Evolutionary conservation across 1,140 invertebrate genomes (phyloP).

Genomic region (Dryas iulia): DNA sequence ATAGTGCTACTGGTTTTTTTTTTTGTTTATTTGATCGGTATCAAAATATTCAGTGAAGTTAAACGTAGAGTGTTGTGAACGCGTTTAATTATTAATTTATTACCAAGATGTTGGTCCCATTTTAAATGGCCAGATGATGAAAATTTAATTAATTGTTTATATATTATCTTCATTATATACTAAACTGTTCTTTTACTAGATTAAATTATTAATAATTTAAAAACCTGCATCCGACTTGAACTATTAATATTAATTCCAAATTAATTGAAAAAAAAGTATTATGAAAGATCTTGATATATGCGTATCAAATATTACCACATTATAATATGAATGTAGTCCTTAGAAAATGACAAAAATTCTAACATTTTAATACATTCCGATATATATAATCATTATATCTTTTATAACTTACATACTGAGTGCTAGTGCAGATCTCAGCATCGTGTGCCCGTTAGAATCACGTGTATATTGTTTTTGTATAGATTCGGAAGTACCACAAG

Average conservation of each 20-base stretch:
- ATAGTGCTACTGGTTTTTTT: too few species aligned
- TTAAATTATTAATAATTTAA: too few species aligned
- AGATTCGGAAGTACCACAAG: neutral
- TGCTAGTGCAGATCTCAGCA: neutral
- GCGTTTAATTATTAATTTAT: neutral
- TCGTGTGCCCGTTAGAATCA: constrained; percentile 2
- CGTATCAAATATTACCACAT: neutral
- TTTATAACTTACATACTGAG: neutral
- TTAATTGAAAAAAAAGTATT: neutral
- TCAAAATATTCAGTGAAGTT: too few species aligned
- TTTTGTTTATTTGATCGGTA: too few species aligned
- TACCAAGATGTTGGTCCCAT: neutral
- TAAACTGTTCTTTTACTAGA: too few species aligned
- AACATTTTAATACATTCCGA: neutral
- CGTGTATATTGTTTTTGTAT: neutral
- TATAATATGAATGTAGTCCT: neutral
- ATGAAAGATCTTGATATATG: neutral
- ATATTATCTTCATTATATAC: neutral
- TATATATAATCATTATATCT: neutral
- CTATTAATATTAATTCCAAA: too few species aligned
- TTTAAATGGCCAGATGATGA: neutral
- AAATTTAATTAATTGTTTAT: neutral
- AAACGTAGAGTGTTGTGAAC: neutral
- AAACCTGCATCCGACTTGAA: too few species aligned
- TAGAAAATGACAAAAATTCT: constrained; percentile 1